phyloP scores from a whole-genome alignment of 2,113 vertebrate species.

The Sus scrofa region T2T-Sscrofa CM000813.6:26576001-26576500 shows the following conservation, averaged over 20 bases:
- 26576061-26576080: background rate
- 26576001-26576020: background rate
- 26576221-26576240: conserved; percentile 13
- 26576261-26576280: background rate
- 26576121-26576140: background rate
- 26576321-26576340: background rate
- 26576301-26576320: background rate
- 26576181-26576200: conserved; percentile 33
- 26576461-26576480: background rate
- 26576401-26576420: background rate
- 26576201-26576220: background rate
- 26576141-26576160: background rate
- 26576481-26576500: background rate
- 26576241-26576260: background rate
- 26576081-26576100: background rate
- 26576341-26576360: background rate
- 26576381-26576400: background rate
- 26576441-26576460: background rate
- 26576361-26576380: background rate
- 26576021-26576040: conserved; percentile 27
- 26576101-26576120: background rate
- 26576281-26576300: background rate
- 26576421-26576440: background rate
- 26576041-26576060: background rate
- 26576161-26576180: background rate